Evolutionary conservation across 2,113 vertebrate species (phyloP).

Genomic region (Forbesichthys agassizii): DNA sequence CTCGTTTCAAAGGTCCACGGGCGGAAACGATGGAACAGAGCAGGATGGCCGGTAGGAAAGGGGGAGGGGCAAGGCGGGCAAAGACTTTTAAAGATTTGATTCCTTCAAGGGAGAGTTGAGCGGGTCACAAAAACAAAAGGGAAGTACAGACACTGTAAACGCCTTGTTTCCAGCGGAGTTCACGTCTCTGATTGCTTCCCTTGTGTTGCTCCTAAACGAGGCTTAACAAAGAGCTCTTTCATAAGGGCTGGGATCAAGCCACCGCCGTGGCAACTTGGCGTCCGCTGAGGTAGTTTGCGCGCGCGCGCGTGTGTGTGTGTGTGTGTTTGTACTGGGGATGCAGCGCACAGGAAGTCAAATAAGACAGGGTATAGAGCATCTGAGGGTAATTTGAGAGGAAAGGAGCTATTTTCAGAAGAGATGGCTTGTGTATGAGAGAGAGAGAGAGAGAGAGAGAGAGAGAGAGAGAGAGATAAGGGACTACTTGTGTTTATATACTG

Average conservation of each 20-base stretch:
- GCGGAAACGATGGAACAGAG: conserved; percentile 57
- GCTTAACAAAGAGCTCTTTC: conserved; percentile 76
- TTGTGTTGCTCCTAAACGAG: conserved; percentile 67
- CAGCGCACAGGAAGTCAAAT: conserved; percentile 64
- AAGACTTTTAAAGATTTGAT: conserved; percentile 48
- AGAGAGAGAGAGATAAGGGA: conserved; percentile 13
- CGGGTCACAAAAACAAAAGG: conserved; percentile 70
- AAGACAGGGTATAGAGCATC: conserved; percentile 45
- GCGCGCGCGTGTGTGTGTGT: conserved; percentile 10
- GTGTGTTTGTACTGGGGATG: conserved; percentile 50
- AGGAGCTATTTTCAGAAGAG: conserved; percentile 22
- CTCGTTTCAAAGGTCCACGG: conserved; percentile 52
- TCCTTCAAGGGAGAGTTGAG: conserved; percentile 53
- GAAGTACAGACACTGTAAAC: conserved; percentile 57
- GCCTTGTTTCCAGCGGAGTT: conserved; percentile 65
- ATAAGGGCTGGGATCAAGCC: conserved; percentile 73
- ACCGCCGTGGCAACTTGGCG: conserved; percentile 72
- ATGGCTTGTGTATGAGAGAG: conserved; percentile 5
- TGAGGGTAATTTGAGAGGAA: conserved; percentile 42
- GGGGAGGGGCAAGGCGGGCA: neutral
- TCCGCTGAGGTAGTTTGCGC: conserved; percentile 48
- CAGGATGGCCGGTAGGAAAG: conserved; percentile 11
- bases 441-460: conserved; percentile 17
- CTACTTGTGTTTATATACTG: conserved; percentile 39
- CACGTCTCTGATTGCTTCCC: conserved; percentile 74